Conservation (phyloP, 2,797 vertebrate species). For the Muscicapa striata region DNA sequence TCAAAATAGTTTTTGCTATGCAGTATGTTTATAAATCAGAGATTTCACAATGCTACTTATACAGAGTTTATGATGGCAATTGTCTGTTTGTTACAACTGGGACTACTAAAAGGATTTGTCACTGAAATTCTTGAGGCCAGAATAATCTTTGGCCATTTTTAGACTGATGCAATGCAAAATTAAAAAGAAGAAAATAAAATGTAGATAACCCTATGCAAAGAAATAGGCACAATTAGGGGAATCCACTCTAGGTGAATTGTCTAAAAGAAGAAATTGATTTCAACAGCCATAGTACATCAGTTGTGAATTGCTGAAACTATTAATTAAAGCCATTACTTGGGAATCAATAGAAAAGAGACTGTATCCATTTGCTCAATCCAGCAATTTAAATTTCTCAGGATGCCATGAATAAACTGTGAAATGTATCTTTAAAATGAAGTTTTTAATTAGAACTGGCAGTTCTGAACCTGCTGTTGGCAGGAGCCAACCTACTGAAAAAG, state of each 20-base stretch:
- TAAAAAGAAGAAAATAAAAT: slow-evolving; percentile 1
- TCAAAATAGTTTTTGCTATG: slow-evolving; percentile 23
- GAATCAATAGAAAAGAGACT: slow-evolving; percentile 20
- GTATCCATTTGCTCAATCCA: slow-evolving; percentile 5
- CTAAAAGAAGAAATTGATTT: slow-evolving; percentile 2
- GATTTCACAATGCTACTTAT: slow-evolving; percentile 30
- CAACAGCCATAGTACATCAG: not conserved
- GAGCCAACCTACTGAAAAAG: slow-evolving; percentile 44
- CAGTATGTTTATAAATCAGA: slow-evolving; percentile 20
- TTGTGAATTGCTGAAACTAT: not conserved
- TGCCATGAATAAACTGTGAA: slow-evolving; percentile 61
- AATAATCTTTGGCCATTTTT: slow-evolving; percentile 27
- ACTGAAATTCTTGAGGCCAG: not conserved
- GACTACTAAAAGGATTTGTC: slow-evolving; percentile 31
- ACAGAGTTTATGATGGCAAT: not conserved
- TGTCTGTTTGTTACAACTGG: not conserved
- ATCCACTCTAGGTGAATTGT: not conserved
- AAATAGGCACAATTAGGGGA: not conserved
- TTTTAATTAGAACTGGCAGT: slow-evolving; percentile 72
- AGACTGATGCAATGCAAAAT: slow-evolving; percentile 1
- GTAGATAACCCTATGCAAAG: not conserved
- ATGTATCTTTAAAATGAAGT: slow-evolving; percentile 69
- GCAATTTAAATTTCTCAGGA: slow-evolving; percentile 36
- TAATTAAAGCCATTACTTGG: slow-evolving; percentile 10
- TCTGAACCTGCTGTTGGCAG: slow-evolving; percentile 65